A percentile compares a stretch with the other conserved stretches of the same genome.
phyloP scores from a whole-genome alignment of 2,797 vertebrate genomes.

The Microtus agrestis region DNA sequence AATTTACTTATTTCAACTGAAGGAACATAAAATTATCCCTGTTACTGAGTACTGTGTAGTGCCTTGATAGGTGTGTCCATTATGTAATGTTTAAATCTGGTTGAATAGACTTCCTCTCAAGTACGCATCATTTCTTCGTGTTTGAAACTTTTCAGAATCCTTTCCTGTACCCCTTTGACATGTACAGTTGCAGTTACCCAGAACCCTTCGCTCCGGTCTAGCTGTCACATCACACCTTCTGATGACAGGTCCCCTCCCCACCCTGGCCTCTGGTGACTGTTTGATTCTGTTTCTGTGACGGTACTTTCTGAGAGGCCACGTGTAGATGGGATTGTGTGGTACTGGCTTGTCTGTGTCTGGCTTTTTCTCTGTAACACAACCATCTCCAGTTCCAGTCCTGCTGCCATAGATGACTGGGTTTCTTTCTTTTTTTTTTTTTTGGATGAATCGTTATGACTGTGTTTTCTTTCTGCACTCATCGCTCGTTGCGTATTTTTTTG shows the following conservation, averaged over 20 bases:
- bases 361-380: not conserved
- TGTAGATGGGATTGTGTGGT: not conserved
- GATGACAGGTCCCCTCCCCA: not conserved
- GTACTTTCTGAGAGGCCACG: not conserved
- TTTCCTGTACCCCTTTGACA: not conserved
- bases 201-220: not conserved
- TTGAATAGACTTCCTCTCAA: not conserved
- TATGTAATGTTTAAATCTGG: not conserved
- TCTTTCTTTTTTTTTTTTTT: not conserved
- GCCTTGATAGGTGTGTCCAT: not conserved
- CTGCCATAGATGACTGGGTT: not conserved
- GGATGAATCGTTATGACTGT: not conserved
- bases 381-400: not conserved
- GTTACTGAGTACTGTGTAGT: not conserved
- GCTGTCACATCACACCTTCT: not conserved
- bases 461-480: not conserved
- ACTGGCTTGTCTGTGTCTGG: not conserved
- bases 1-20: not conserved
- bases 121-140: not conserved
- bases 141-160: not conserved
- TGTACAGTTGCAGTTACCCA: not conserved
- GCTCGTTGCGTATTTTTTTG: not conserved
- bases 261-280: not conserved
- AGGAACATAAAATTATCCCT: not conserved
- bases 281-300: not conserved